Percentiles rank a stretch among this genome's conserved stretches.
phyloP scores from a whole-genome alignment of 2,888 invertebrate species.

The Tachina grossa region DNA sequence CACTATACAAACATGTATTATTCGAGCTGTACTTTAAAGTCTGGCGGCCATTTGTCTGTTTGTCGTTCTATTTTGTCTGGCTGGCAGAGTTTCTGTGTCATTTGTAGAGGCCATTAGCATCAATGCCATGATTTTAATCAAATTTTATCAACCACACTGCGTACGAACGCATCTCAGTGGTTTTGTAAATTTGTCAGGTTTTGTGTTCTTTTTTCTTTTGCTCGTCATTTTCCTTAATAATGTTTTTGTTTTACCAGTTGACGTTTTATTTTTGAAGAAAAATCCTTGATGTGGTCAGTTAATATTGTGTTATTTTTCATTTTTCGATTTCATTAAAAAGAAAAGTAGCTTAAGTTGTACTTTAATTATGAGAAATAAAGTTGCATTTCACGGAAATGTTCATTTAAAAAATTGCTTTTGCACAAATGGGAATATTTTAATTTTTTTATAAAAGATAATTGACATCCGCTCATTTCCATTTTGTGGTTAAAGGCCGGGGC shows the following conservation, averaged over 20 bases:
- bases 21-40: constrained; percentile 16
- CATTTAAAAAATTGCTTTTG: constrained; percentile 18
- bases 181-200: constrained; percentile 37
- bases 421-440: not conserved
- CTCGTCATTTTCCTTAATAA: not conserved
- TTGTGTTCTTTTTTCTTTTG: not conserved
- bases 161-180: constrained; percentile 36
- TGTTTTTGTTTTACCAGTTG: constrained; percentile 9
- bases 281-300: constrained; percentile 49
- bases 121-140: constrained; percentile 64
- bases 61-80: constrained; percentile 32
- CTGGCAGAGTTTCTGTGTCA: constrained; percentile 46
- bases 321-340: constrained; percentile 29
- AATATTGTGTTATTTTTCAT: constrained; percentile 2
- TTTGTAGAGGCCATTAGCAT: constrained; percentile 61
- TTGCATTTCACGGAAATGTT: constrained; percentile 23
- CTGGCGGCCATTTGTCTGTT: constrained; percentile 57
- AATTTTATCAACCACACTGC: constrained; percentile 51
- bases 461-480: constrained; percentile 9
- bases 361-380: constrained; percentile 33
- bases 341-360: constrained; percentile 45
- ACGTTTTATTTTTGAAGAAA: not conserved
- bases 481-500: too few species aligned
- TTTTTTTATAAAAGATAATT: constrained; percentile 27
- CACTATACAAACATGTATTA: not conserved